These are phyloP conservation scores for Yponomeuta evonymella DNA, from an alignment of 2,888 invertebrate species.

Conservation along the genomic window DNA sequence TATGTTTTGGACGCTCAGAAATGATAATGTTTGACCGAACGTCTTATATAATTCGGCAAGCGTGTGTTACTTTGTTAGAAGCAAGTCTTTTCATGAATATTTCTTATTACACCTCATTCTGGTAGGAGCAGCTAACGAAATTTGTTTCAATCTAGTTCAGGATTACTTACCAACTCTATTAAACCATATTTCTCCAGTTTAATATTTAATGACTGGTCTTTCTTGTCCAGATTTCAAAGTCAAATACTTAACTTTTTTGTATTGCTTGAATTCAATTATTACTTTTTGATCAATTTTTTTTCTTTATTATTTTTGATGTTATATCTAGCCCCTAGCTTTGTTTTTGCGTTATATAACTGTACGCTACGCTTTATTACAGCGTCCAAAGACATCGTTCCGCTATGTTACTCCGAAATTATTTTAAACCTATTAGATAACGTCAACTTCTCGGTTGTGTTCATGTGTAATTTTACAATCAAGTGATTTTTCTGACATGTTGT, in stretches of 20 bases:
- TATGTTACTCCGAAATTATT: constrained; percentile 18
- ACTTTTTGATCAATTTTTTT: background rate
- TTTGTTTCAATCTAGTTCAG: background rate
- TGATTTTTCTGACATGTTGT: constrained; percentile 7
- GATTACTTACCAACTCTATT: background rate
- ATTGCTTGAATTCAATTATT: too few relatives aligned
- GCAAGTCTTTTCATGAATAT: background rate
- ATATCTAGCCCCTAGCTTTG: background rate
- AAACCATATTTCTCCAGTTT: background rate
- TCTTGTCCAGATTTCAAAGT: too few relatives aligned
- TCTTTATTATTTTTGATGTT: background rate
- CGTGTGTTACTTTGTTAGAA: background rate
- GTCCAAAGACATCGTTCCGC: constrained; percentile 16
- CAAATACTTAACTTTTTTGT: too few relatives aligned
- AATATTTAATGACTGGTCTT: background rate
- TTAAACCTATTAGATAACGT: constrained; percentile 11
- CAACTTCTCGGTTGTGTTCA: constrained; percentile 4
- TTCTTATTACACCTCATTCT: background rate
- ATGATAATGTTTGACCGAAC: background rate
- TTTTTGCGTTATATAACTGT: background rate
- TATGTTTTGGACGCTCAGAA: background rate
- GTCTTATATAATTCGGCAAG: background rate
- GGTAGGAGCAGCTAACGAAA: background rate
- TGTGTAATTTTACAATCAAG: background rate
- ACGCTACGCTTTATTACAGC: constrained; percentile 5